These are phyloP conservation scores for Zoanthus gigantus DNA, from an alignment of 92 coral and sea anemone species.

Conservation along the genomic window DNA sequence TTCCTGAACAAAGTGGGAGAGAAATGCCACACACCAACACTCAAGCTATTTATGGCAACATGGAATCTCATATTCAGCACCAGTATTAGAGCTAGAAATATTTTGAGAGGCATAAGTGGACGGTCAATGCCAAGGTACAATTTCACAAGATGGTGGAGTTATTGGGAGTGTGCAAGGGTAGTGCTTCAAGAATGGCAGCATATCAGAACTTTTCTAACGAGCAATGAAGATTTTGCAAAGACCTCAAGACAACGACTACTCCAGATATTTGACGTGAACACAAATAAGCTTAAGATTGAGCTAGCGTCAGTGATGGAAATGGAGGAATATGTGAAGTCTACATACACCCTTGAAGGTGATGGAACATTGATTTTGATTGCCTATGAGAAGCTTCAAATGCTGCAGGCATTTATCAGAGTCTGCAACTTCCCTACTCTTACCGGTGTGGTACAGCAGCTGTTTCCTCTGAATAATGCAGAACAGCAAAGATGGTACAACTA, in stretches of 20 bases:
- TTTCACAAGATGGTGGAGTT: constrained; percentile 52
- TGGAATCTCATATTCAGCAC: constrained; percentile 41
- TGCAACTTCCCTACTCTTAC: constrained; percentile 34
- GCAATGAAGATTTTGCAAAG: constrained; percentile 40
- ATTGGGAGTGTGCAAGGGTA: constrained; percentile 36
- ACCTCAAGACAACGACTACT: constrained; percentile 27
- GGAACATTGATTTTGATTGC: constrained; percentile 46
- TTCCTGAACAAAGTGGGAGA: constrained; percentile 49
- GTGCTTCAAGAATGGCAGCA: constrained; percentile 20
- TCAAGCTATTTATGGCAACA: constrained; percentile 29
- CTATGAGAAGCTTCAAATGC: constrained; percentile 27
- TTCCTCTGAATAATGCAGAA: constrained; percentile 22
- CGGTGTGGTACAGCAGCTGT: constrained; percentile 26
- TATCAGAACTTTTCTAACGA: constrained; percentile 29
- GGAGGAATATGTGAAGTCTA: constrained; percentile 45
- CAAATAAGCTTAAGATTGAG: constrained; percentile 41
- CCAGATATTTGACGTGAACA: constrained; percentile 42
- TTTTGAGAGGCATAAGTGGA: constrained; percentile 46
- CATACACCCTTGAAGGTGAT: constrained; percentile 53
- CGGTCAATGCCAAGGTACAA: constrained; percentile 45
- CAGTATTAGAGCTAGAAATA: constrained; percentile 36
- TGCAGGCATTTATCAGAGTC: constrained; percentile 12
- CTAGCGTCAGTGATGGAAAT: constrained; percentile 44
- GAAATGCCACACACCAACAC: constrained; percentile 40
- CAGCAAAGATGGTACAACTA: constrained; percentile 35